A percentile compares a stretch with the other conserved stretches of the same genome.
phyloP scores from a whole-genome alignment of 2,113 vertebrate genomes.

The Atherinomorus stipes region DNA sequence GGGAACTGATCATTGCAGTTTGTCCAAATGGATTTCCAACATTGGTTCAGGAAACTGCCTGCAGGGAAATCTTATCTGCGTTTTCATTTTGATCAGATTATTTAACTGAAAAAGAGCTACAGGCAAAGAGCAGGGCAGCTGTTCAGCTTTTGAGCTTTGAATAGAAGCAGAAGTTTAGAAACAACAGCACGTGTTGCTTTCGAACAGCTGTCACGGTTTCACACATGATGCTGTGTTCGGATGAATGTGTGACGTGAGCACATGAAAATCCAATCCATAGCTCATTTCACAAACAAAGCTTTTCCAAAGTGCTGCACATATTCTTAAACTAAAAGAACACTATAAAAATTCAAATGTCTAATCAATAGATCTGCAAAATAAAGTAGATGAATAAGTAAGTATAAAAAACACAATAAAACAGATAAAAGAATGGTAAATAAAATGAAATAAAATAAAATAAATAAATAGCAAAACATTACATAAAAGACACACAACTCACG shows the following conservation, averaged over 20 bases:
- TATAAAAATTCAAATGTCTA: no score
- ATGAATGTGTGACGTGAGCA: neutral
- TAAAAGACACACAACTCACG: no score
- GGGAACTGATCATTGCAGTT: neutral
- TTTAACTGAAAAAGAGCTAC: neutral
- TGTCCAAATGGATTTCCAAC: neutral
- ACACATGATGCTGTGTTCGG: neutral
- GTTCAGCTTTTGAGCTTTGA: neutral
- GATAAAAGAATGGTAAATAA: no score
- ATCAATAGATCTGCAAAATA: no score
- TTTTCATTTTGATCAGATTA: neutral
- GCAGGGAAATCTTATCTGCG: neutral
- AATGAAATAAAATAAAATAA: no score
- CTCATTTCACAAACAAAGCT: no score
- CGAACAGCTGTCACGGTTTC: neutral
- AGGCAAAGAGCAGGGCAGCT: neutral
- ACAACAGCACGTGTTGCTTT: conserved; percentile 10
- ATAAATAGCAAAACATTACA: no score
- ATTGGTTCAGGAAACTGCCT: neutral
- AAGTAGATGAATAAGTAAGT: no score
- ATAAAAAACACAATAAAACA: no score
- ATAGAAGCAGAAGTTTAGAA: conserved; percentile 19
- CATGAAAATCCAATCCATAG: neutral
- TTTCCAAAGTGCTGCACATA: no score
- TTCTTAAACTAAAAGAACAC: no score